These are phyloP conservation scores for Leptobrachium leishanense DNA, from an alignment of 2,113 vertebrate genomes.

Conservation along the genomic window DNA sequence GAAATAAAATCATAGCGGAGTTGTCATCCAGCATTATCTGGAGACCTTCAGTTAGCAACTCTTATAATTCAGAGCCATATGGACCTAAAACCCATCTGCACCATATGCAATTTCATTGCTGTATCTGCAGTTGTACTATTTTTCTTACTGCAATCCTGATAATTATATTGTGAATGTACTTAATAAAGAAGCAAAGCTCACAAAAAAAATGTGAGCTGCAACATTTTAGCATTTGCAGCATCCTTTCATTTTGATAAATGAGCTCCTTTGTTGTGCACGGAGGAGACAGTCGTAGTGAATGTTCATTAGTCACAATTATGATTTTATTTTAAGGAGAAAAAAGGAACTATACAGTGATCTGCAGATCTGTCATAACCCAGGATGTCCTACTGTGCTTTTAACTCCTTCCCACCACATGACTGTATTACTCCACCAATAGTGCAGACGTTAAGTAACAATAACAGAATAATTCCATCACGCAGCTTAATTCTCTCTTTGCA, in stretches of 20 bases:
- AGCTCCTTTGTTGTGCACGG: conserved; percentile 14
- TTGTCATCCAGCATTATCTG: too few species aligned
- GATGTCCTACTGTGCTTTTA: too few species aligned
- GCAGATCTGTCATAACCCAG: background rate
- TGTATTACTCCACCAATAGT: too few species aligned
- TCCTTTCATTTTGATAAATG: conserved; percentile 19
- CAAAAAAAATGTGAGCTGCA: conserved; percentile 15
- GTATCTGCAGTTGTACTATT: conserved; percentile 37
- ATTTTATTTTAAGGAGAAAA: background rate
- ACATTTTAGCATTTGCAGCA: conserved; percentile 33
- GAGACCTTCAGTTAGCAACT: too few species aligned
- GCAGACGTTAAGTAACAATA: too few species aligned
- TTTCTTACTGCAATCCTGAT: conserved; percentile 8
- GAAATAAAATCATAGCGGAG: too few species aligned
- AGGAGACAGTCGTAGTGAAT: background rate
- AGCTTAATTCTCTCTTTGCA: too few species aligned
- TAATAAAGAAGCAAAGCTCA: background rate
- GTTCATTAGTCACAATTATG: background rate
- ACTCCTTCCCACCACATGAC: too few species aligned
- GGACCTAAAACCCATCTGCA: conserved; percentile 13
- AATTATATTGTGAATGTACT: conserved; percentile 32
- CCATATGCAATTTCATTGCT: conserved; percentile 14
- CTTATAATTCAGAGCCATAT: too few species aligned
- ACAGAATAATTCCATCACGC: too few species aligned
- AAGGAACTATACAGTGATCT: background rate